Evolutionary conservation across 2,797 vertebrate species (phyloP).

Genomic region (Hybognathus amarus): DNA sequence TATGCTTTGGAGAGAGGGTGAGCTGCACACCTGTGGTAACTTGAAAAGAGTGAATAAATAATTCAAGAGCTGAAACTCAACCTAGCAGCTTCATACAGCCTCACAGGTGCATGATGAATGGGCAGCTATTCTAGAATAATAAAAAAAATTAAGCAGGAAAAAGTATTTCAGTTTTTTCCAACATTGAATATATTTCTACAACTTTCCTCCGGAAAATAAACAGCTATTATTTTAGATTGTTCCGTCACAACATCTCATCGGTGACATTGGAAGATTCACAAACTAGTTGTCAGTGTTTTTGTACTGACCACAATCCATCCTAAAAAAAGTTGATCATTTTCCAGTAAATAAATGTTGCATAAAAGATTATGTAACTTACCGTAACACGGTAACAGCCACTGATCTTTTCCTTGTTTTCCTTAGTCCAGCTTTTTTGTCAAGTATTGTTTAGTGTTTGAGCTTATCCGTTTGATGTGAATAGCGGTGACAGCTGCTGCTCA

Average conservation of each 20-base stretch:
- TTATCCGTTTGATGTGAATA: slow-evolving; percentile 6
- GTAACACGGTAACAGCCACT: neutral
- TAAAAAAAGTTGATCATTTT: neutral
- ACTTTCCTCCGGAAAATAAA: neutral
- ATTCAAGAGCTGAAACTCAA: slow-evolving; percentile 54
- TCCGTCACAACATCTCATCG: neutral
- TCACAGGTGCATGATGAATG: slow-evolving; percentile 29
- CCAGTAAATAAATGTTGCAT: neutral
- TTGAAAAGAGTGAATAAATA: slow-evolving; percentile 50
- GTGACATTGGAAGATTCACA: neutral
- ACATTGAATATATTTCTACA: neutral
- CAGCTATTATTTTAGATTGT: neutral
- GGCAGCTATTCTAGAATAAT: slow-evolving; percentile 19
- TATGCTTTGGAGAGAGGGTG: slow-evolving; percentile 12
- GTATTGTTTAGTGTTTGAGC: slow-evolving; percentile 2
- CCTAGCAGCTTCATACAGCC: neutral
- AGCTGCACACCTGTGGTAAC: slow-evolving; percentile 48
- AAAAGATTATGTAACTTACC: slow-evolving; percentile 28
- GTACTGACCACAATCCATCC: neutral
- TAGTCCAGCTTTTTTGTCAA: slow-evolving; percentile 4
- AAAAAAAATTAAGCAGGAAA: too few species aligned
- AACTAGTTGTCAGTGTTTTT: neutral
- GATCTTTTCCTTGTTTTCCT: slow-evolving; percentile 1
- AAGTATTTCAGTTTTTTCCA: neutral
- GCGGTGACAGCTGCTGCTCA: slow-evolving; percentile 18